A percentile compares a stretch with the other conserved stretches of the same genome.
Evolutionary conservation across 2,113 vertebrate species (phyloP).

Genomic region (Chascanopsetta lugubris): DNA sequence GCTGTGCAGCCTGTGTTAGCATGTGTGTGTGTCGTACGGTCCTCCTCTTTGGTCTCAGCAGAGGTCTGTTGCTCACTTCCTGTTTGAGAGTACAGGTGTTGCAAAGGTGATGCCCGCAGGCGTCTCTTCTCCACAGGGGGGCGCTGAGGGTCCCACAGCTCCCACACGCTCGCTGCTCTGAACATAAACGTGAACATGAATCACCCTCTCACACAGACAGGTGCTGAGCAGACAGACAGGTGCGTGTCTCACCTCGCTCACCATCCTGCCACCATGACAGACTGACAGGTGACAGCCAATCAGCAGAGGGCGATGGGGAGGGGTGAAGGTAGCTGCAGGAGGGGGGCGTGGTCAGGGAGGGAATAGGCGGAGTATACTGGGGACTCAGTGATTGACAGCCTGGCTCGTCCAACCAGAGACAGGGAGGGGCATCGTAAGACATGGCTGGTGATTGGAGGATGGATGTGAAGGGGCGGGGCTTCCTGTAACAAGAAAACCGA

Average conservation of each 20-base stretch:
- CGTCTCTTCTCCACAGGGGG: slow-evolving; percentile 85
- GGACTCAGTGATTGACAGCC: slow-evolving; percentile 36
- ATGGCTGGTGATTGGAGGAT: slow-evolving; percentile 19
- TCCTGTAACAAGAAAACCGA: not conserved
- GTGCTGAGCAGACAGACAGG: not conserved
- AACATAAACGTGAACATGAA: not conserved
- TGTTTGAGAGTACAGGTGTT: slow-evolving; percentile 79
- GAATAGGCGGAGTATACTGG: not conserved
- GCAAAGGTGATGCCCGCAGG: slow-evolving; percentile 85
- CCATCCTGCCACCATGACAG: slow-evolving; percentile 53
- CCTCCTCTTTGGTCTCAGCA: slow-evolving; percentile 86
- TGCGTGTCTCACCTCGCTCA: slow-evolving; percentile 51
- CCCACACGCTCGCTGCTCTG: slow-evolving; percentile 85
- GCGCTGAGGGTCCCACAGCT: slow-evolving; percentile 84
- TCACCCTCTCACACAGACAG: not conserved
- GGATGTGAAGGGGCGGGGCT: not conserved
- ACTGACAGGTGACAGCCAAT: slow-evolving; percentile 8
- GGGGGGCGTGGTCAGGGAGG: slow-evolving; percentile 63
- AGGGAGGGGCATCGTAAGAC: slow-evolving; percentile 3
- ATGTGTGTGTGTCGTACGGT: slow-evolving; percentile 13
- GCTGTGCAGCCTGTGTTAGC: too few relatives aligned
- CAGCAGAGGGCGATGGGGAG: slow-evolving; percentile 3
- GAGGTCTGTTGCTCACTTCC: slow-evolving; percentile 81
- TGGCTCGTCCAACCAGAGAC: slow-evolving; percentile 74
- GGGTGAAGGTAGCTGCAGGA: slow-evolving; percentile 14